Base-by-base conservation (phyloP, 2,113 vertebrate species). In the Oreochromis spilurus region DNA sequence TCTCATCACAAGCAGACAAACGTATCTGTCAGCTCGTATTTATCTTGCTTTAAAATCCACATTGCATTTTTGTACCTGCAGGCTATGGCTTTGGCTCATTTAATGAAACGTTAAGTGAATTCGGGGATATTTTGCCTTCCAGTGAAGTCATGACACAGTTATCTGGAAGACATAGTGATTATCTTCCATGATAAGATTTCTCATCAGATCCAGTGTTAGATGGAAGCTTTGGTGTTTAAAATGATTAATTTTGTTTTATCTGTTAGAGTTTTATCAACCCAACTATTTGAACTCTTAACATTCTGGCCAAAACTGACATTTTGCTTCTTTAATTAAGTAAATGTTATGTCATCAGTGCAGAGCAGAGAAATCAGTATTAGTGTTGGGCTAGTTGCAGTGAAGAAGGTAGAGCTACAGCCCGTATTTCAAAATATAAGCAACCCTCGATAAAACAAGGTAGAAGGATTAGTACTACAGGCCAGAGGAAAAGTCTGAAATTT, bases 11-110 rank as follows among this genome's bases (percentile, higher is more conserved):
- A 45, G 65, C 62, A 77, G 62, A 83, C 67, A 67, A 60, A 87
- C 84, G 29, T 79, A 29, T 77, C 72, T 77, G 26, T 52, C 21
- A 65, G 50, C 54, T 83, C 38, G 16, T 82, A 26, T 81, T 89
- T 88, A 79, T 88, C 55, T 92, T 67, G 31, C 57, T 83, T 67
- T 86, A 52, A 81, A 77, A 65, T 89, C 17, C 77, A 82, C 8
- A 52, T 45, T 77, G 9, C 29, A 84, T 79, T 43, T 34, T 89
- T 90, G 45, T 7, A 55, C 4, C 70, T 83, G 60, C 48, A 83
- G 81, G 75, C 52, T 78, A 50, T 12, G 79, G 54, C 54, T 62
- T 85, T 84, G 62, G n/a, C 45, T 82, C 9, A 40, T 60, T 84
- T 75, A 82, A 79, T 17, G 10, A 83, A 58, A 65, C 40, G 9